Evolutionary conservation across 2,113 vertebrate genomes (phyloP).

Genomic region (Hippocampus zosterae): DNA sequence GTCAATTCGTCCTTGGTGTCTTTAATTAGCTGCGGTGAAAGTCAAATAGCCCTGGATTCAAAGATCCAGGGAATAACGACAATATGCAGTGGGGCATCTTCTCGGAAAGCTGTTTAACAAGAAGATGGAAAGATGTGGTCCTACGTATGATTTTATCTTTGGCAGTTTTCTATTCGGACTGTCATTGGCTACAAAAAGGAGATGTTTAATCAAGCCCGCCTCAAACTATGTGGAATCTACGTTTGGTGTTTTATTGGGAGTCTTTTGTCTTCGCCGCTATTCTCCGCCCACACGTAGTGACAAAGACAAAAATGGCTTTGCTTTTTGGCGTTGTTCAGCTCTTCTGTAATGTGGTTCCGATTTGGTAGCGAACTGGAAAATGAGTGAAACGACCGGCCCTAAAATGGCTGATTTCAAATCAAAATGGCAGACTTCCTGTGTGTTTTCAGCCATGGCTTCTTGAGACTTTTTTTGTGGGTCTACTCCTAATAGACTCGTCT

Average conservation of each 20-base stretch:
- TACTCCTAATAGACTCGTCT: no score
- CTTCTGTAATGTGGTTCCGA: no score
- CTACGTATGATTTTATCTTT: background rate
- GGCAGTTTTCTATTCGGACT: background rate
- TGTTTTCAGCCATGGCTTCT: no score
- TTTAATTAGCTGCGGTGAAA: background rate
- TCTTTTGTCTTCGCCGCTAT: background rate
- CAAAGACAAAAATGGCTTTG: no score
- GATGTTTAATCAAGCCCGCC: background rate
- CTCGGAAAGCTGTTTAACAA: background rate
- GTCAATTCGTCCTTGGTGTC: background rate
- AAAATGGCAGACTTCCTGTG: no score
- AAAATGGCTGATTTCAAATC: no score
- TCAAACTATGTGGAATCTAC: background rate
- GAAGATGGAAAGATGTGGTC: background rate
- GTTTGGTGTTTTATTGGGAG: background rate
- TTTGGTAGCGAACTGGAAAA: no score
- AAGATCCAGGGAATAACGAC: background rate
- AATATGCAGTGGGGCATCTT: background rate
- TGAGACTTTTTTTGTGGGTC: no score
- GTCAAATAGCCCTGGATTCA: background rate
- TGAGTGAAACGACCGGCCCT: no score
- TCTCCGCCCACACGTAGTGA: no score
- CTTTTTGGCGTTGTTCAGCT: no score
- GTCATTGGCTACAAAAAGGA: background rate